Conservation (phyloP, 2,113 vertebrate species). For the Myanophis thanlyinensis region DNA sequence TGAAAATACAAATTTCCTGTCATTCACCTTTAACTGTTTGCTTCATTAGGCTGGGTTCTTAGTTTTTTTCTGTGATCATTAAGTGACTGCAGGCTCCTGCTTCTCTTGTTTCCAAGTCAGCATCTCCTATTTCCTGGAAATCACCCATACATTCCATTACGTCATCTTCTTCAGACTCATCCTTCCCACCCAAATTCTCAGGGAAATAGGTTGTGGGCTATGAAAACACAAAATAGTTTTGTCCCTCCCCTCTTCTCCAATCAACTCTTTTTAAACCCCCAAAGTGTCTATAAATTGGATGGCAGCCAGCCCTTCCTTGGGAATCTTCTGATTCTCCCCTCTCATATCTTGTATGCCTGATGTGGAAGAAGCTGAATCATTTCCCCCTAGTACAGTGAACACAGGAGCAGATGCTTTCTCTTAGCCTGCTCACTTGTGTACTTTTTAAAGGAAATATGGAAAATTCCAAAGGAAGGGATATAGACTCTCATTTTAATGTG, state of each 20-base stretch:
- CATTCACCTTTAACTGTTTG: background rate
- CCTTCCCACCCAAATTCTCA: background rate
- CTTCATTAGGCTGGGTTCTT: background rate
- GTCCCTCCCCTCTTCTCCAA: background rate
- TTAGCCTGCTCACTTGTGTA: background rate
- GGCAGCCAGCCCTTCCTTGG: background rate
- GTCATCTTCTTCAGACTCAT: background rate
- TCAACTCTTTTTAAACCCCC: background rate
- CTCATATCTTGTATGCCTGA: background rate
- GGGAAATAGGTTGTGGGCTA: background rate
- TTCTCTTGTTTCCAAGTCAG: background rate
- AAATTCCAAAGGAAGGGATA: background rate
- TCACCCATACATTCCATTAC: background rate
- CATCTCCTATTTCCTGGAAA: background rate
- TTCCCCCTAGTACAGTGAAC: background rate
- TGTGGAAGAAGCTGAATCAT: background rate
- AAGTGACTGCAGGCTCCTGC: background rate
- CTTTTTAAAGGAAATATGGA: background rate
- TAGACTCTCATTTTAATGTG: background rate
- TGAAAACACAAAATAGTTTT: background rate
- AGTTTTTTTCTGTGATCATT: background rate
- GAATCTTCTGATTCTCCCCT: background rate
- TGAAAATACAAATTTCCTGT: background rate
- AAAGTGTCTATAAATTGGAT: background rate
- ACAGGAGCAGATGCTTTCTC: background rate